Evolutionary conservation across 2,113 vertebrate species (phyloP).

Genomic region (Coryphaenoides rupestris): DNA sequence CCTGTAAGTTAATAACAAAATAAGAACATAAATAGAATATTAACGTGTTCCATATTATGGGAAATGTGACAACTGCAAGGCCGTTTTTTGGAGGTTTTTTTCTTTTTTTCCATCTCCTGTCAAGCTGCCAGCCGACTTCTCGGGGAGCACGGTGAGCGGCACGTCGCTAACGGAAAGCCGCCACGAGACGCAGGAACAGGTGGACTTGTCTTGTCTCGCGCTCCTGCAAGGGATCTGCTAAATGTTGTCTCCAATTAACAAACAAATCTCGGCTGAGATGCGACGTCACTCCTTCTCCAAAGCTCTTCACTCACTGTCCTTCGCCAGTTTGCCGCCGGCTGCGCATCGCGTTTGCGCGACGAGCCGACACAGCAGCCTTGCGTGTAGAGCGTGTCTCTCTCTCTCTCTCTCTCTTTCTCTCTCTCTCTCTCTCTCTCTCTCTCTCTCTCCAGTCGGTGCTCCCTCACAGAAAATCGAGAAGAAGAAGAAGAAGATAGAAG

Average conservation of each 20-base stretch:
- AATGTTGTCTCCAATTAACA: conserved; percentile 60
- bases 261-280: conserved; percentile 49
- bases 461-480: too few species aligned
- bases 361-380: too few species aligned
- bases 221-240: conserved; percentile 50
- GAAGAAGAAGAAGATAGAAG: conserved; percentile 34
- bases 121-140: conserved; percentile 48
- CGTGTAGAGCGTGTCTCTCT: not conserved
- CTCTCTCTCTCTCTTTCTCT: too few species aligned
- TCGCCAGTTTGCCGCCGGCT: not conserved
- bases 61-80: conserved; percentile 32
- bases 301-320: conserved; percentile 18
- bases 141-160: conserved; percentile 44
- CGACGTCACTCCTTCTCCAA: conserved; percentile 33
- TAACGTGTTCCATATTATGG: conserved; percentile 37
- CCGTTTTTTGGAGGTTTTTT: conserved; percentile 19
- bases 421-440: too few species aligned
- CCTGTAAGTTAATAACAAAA: too few species aligned
- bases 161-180: conserved; percentile 40
- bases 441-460: conserved; percentile 16
- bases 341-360: too few species aligned
- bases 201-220: conserved; percentile 59
- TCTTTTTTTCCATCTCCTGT: conserved; percentile 14
- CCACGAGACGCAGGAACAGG: conserved; percentile 56
- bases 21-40: not conserved